Conservation (phyloP, 2,113 vertebrate genomes). For the Petaurus breviceps region DNA sequence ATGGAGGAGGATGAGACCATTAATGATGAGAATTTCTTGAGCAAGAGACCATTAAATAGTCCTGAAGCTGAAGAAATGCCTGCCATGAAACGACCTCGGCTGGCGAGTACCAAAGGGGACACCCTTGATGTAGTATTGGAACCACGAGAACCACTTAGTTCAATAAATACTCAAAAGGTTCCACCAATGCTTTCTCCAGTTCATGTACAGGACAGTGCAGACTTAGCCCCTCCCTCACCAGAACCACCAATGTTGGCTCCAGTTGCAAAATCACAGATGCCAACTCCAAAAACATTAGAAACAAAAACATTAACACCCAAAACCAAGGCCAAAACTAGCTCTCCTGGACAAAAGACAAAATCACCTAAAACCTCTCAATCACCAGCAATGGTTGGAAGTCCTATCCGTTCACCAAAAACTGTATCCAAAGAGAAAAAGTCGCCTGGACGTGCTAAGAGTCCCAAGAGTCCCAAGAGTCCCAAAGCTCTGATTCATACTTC, state of each 20-base stretch:
- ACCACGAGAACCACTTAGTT: conserved; percentile 95
- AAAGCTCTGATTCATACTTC: conserved; percentile 84
- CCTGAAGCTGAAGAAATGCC: conserved; percentile 93
- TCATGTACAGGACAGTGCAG: conserved; percentile 88
- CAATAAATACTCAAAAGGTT: conserved; percentile 95
- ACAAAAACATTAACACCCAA: conserved; percentile 90
- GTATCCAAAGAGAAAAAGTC: conserved; percentile 95
- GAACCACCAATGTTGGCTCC: conserved; percentile 89
- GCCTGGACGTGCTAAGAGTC: conserved; percentile 92
- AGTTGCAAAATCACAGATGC: conserved; percentile 88
- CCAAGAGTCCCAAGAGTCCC: conserved; percentile 96
- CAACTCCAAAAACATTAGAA: conserved; percentile 88
- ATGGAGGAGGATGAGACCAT: conserved; percentile 95
- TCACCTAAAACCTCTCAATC: conserved; percentile 90
- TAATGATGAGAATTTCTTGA: conserved; percentile 96
- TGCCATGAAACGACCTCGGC: conserved; percentile 91
- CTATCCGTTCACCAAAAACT: conserved; percentile 93
- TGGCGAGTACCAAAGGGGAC: conserved; percentile 87
- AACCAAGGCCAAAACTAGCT: conserved; percentile 86
- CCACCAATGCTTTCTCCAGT: conserved; percentile 91
- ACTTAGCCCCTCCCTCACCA: conserved; percentile 88
- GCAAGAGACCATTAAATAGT: conserved; percentile 93
- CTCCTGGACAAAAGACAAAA: conserved; percentile 92
- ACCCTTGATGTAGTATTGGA: conserved; percentile 90
- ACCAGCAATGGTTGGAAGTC: conserved; percentile 87